Evolutionary conservation across 2,113 vertebrate genomes (phyloP).

Genomic region (Melospiza georgiana): DNA sequence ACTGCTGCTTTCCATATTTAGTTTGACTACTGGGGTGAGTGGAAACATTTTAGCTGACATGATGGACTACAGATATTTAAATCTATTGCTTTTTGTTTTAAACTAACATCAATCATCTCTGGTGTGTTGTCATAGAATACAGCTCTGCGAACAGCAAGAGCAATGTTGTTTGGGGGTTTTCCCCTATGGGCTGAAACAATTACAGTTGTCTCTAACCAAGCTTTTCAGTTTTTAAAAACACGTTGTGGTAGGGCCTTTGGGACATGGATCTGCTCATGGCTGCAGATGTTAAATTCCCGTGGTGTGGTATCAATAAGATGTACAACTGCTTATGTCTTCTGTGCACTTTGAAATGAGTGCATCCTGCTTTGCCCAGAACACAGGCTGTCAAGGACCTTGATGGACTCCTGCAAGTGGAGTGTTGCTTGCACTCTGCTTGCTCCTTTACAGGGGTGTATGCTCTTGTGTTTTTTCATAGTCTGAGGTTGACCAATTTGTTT

Average conservation of each 20-base stretch:
- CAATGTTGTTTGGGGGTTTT: neutral
- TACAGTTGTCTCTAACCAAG: neutral
- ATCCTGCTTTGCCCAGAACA: neutral
- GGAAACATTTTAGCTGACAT: neutral
- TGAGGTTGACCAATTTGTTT: neutral
- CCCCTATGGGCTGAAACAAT: neutral
- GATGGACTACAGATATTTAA: neutral
- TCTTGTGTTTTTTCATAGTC: neutral
- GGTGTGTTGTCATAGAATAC: neutral
- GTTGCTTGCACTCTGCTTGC: neutral
- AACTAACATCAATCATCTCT: neutral
- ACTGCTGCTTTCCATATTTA: neutral
- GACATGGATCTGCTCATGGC: neutral
- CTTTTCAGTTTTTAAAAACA: neutral
- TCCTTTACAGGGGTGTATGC: neutral
- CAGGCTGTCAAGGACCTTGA: neutral
- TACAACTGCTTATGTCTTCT: neutral
- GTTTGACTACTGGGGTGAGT: neutral
- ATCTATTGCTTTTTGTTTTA: neutral
- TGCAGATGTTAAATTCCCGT: neutral
- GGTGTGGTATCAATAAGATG: neutral
- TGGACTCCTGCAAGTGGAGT: neutral
- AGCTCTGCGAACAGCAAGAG: neutral
- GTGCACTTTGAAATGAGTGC: neutral
- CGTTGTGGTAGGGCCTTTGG: neutral